Conservation (phyloP, 2,113 vertebrate genomes). For the Phaetusa simplex region DNA sequence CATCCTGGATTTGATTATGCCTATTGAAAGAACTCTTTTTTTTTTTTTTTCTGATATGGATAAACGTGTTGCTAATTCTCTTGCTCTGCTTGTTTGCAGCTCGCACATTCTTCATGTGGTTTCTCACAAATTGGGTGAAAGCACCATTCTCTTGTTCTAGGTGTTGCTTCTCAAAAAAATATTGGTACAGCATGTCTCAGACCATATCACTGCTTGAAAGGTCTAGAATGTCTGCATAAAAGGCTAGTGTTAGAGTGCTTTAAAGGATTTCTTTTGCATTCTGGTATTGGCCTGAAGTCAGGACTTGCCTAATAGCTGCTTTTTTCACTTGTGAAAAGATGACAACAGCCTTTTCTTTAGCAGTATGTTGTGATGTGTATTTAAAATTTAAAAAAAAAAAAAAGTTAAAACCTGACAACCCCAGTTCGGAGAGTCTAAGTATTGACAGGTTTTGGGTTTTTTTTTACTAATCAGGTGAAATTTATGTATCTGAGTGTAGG, state of each 20-base stretch:
- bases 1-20: not conserved
- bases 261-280: not conserved
- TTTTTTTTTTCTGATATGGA: not conserved
- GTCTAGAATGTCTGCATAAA: not conserved
- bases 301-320: not conserved
- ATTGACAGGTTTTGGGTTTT: not conserved
- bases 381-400: not conserved
- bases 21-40: not conserved
- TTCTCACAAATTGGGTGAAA: not conserved
- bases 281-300: not conserved
- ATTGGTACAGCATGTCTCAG: not conserved
- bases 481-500: not conserved
- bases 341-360: not conserved
- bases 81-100: not conserved
- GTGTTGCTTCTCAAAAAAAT: not conserved
- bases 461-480: constrained; percentile 6
- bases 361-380: not conserved
- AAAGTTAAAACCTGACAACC: not conserved
- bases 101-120: accelerated
- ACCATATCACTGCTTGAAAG: not conserved
- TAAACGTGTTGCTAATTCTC: not conserved
- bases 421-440: not conserved
- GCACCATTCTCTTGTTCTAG: not conserved
- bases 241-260: not conserved
- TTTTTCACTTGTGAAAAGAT: not conserved